phyloP scores from a whole-genome alignment of 2,113 vertebrate genomes.

The Macquaria ambigua region DNA sequence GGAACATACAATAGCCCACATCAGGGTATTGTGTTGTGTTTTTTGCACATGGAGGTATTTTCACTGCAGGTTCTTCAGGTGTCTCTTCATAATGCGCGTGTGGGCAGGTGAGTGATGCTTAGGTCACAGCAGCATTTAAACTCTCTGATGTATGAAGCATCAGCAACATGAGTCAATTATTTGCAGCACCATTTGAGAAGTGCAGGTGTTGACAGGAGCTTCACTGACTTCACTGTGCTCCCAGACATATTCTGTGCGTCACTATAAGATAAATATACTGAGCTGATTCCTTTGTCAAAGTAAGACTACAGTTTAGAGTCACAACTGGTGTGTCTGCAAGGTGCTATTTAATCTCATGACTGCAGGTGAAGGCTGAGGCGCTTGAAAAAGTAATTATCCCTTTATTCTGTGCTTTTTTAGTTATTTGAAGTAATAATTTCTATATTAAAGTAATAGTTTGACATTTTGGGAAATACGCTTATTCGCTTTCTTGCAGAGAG shows the following conservation, averaged over 20 bases:
- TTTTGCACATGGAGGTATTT: conserved; percentile 25
- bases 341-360: conserved; percentile 24
- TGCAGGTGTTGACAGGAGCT: conserved; percentile 54
- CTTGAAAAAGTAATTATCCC: neutral
- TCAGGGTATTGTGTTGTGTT: neutral
- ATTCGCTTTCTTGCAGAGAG: neutral
- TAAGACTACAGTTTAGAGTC: conserved; percentile 18
- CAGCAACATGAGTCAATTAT: conserved; percentile 66
- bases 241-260: conserved; percentile 33
- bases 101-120: conserved; percentile 44
- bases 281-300: conserved; percentile 39
- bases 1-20: neutral
- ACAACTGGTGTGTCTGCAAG: neutral
- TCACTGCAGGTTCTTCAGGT: conserved; percentile 41
- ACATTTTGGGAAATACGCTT: neutral
- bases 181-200: conserved; percentile 47
- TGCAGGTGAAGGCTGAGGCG: neutral
- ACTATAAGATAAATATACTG: conserved; percentile 34
- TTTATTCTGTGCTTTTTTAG: conserved; percentile 6
- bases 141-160: conserved; percentile 56
- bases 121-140: conserved; percentile 61
- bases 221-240: conserved; percentile 20
- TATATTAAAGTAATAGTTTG: neutral
- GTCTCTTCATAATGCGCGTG: neutral
- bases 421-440: neutral